A percentile compares a stretch with the other conserved stretches of the same genome.
Evolutionary conservation across 2,888 invertebrate genomes (phyloP).

Genomic region (Omphaloscelis lunosa): DNA sequence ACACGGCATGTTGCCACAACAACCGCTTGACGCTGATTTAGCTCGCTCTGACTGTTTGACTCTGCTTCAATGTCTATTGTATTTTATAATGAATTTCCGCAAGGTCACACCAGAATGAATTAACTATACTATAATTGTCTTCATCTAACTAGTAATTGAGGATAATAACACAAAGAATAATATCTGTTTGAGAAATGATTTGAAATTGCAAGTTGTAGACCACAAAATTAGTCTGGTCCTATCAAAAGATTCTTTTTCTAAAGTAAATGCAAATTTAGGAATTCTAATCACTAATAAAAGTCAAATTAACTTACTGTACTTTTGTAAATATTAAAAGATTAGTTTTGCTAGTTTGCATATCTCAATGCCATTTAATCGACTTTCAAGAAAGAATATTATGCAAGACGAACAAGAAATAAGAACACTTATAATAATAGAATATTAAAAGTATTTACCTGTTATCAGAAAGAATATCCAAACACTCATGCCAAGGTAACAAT

Average conservation of each 20-base stretch:
- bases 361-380: not conserved
- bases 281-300: not conserved
- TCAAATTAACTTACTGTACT: not conserved
- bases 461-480: constrained; percentile 95
- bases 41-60: no score
- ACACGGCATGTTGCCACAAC: no score
- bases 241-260: not conserved
- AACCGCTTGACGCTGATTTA: no score
- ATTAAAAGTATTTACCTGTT: constrained; percentile 90
- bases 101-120: no score
- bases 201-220: no score
- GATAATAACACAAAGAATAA: not conserved
- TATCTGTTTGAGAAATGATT: not conserved
- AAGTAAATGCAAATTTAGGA: not conserved
- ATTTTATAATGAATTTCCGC: no score
- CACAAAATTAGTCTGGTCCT: not conserved
- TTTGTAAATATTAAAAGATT: not conserved
- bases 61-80: no score
- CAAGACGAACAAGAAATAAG: not conserved
- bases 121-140: not conserved
- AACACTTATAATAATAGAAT: not conserved
- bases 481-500: constrained; percentile 95
- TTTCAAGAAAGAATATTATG: not conserved
- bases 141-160: not conserved
- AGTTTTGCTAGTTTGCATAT: not conserved